Evolutionary conservation across 1,140 invertebrate species (phyloP).

Genomic region (Lepidurus arcticus): DNA sequence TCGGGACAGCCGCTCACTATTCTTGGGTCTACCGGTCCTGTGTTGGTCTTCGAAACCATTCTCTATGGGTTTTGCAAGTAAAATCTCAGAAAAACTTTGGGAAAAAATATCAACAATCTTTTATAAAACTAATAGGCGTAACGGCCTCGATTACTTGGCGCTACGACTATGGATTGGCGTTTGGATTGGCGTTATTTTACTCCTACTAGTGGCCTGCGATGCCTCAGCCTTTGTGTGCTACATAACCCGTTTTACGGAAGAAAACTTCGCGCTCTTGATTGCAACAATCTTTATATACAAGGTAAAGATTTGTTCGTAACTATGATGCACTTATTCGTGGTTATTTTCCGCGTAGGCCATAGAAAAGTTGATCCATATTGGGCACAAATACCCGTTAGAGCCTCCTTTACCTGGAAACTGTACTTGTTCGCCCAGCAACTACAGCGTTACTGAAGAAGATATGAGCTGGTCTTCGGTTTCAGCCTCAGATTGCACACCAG

Average conservation of each 20-base stretch:
- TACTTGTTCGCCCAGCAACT: slow-evolving; percentile 24
- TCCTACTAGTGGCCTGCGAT: slow-evolving; percentile 46
- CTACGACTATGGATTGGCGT: slow-evolving; percentile 46
- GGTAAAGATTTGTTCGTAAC: slow-evolving; percentile 11
- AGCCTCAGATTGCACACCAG: slow-evolving; percentile 25
- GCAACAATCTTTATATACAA: slow-evolving; percentile 47
- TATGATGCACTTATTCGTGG: background rate
- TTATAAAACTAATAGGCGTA: slow-evolving; percentile 36
- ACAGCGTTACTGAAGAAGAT: slow-evolving; percentile 22
- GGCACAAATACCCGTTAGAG: slow-evolving; percentile 34
- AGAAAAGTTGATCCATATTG: slow-evolving; percentile 40
- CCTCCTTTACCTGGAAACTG: slow-evolving; percentile 31
- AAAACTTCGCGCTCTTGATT: slow-evolving; percentile 47
- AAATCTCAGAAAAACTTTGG: slow-evolving; percentile 25
- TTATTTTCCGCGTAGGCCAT: slow-evolving; percentile 40
- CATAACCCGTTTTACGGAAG: slow-evolving; percentile 48
- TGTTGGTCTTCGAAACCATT: slow-evolving; percentile 48
- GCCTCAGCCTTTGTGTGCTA: slow-evolving; percentile 43
- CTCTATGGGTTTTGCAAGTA: slow-evolving; percentile 45
- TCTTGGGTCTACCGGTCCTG: slow-evolving; percentile 47
- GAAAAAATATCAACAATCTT: background rate
- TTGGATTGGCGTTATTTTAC: slow-evolving; percentile 44
- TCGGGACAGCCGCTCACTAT: slow-evolving; percentile 50
- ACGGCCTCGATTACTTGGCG: slow-evolving; percentile 44
- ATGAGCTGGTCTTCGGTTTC: slow-evolving; percentile 26